phyloP scores from a whole-genome alignment of 2,888 invertebrate species.

The Xanthia icteritia region DNA sequence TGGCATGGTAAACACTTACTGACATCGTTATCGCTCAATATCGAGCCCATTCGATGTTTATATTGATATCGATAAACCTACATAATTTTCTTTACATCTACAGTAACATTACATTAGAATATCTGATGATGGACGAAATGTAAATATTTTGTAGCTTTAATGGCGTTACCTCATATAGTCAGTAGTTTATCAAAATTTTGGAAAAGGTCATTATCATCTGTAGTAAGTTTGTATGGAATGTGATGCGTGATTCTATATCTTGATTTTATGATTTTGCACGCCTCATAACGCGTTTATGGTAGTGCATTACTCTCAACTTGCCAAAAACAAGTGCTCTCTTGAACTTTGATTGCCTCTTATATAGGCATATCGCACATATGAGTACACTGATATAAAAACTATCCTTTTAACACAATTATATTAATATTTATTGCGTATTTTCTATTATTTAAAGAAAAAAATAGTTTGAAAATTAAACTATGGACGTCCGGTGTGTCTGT shows the following conservation, averaged over 20 bases:
- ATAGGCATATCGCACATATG: too few species aligned
- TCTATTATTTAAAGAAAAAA: too few species aligned
- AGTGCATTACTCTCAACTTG: too few species aligned
- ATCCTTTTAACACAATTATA: too few species aligned
- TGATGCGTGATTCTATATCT: not conserved
- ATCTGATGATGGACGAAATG: not conserved
- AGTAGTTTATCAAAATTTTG: slow-evolving; percentile 3
- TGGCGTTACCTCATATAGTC: slow-evolving; percentile 26
- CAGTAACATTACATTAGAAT: not conserved
- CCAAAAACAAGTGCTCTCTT: too few species aligned
- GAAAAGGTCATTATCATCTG: slow-evolving; percentile 15
- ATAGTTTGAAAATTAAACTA: too few species aligned
- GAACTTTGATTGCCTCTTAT: too few species aligned
- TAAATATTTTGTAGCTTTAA: slow-evolving; percentile 16
- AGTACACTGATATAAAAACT: too few species aligned
- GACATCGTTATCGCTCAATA: slow-evolving; percentile 57
- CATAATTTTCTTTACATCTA: slow-evolving; percentile 32
- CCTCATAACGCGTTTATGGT: too few species aligned
- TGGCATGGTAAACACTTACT: slow-evolving; percentile 45
- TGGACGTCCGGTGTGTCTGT: too few species aligned
- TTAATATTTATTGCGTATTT: too few species aligned
- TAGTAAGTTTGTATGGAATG: not conserved
- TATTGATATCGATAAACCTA: slow-evolving; percentile 36
- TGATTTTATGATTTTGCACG: not conserved
- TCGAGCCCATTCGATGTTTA: slow-evolving; percentile 41